Percentiles rank a stretch among this genome's conserved stretches.
phyloP scores from a whole-genome alignment of 2,888 invertebrate species.

The Malthinus seriepunctatus region DNA sequence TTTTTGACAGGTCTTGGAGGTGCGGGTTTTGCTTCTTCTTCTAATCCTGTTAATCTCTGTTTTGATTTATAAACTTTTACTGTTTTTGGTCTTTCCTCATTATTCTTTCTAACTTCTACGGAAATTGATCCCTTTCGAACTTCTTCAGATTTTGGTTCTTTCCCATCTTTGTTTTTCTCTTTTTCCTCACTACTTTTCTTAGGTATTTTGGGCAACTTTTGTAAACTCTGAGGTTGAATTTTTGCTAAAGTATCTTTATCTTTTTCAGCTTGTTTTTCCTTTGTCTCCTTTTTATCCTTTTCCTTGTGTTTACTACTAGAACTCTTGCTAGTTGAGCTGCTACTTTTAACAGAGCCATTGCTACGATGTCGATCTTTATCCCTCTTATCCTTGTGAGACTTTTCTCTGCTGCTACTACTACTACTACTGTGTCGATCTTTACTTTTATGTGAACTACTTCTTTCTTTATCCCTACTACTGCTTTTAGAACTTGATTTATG shows the following conservation, averaged over 20 bases:
- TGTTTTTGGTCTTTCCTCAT: constrained; percentile 78
- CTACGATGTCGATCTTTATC: constrained; percentile 40
- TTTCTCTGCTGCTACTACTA: constrained; percentile 53
- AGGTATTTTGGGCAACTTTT: constrained; percentile 78
- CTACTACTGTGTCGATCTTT: constrained; percentile 50
- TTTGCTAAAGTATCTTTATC: constrained; percentile 71
- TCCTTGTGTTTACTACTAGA: constrained; percentile 45
- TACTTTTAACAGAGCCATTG: constrained; percentile 41
- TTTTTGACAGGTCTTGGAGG: constrained; percentile 73
- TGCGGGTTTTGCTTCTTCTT: constrained; percentile 86
- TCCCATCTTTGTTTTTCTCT: constrained; percentile 45
- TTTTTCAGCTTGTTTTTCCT: constrained; percentile 65
- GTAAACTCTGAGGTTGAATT: constrained; percentile 67
- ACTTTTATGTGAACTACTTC: constrained; percentile 43
- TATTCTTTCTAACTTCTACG: constrained; percentile 76
- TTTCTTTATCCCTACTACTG: constrained; percentile 48
- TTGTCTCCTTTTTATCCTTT: constrained; percentile 53
- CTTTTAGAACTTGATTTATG: constrained; percentile 35
- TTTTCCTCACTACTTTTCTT: constrained; percentile 64
- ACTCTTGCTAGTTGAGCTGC: constrained; percentile 37
- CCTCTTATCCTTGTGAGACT: constrained; percentile 25
- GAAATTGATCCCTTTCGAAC: constrained; percentile 77
- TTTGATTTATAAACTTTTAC: constrained; percentile 91
- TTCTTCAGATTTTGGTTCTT: constrained; percentile 53
- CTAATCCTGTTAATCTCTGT: constrained; percentile 88